Percentiles rank a stretch among this genome's conserved stretches.
Conservation (phyloP, 2,797 vertebrate species). For the Eulemur coronatus region DNA sequence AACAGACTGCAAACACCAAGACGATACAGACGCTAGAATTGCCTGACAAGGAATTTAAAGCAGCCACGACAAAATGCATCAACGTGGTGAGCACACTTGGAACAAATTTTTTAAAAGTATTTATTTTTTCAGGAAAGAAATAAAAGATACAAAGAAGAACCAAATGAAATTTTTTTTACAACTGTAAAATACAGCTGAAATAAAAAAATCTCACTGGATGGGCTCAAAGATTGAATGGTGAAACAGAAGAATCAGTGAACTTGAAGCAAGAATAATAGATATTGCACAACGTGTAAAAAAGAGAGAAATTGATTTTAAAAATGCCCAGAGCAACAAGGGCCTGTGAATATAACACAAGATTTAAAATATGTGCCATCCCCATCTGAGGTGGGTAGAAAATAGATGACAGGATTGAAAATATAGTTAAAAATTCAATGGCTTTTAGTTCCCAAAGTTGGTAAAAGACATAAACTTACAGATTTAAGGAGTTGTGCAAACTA, state of each 20-base stretch:
- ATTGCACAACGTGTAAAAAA: no score
- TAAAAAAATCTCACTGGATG: not conserved
- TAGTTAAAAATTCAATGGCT: not conserved
- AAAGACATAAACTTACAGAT: not conserved
- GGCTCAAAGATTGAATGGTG: not conserved
- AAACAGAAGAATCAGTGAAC: not conserved
- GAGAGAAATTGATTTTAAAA: not conserved
- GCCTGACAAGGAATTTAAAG: not conserved
- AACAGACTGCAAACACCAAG: not conserved
- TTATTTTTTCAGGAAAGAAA: not conserved
- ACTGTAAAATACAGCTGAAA: not conserved
- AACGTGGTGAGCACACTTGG: not conserved
- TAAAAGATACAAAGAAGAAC: not conserved
- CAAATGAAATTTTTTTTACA: not conserved
- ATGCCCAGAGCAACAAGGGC: rapidly evolving
- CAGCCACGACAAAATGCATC: not conserved
- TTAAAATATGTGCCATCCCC: not conserved
- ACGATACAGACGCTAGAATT: not conserved
- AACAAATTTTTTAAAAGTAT: not conserved
- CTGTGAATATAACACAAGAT: not conserved
- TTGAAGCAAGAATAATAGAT: not conserved
- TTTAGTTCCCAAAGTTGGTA: not conserved
- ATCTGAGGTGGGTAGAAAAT: no score
- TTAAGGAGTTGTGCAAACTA: not conserved
- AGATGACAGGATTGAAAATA: not conserved